A percentile compares a stretch with the other conserved stretches of the same genome.
Conservation (phyloP, 1,140 invertebrate genomes). For the Leptopilina boulardi region DNA sequence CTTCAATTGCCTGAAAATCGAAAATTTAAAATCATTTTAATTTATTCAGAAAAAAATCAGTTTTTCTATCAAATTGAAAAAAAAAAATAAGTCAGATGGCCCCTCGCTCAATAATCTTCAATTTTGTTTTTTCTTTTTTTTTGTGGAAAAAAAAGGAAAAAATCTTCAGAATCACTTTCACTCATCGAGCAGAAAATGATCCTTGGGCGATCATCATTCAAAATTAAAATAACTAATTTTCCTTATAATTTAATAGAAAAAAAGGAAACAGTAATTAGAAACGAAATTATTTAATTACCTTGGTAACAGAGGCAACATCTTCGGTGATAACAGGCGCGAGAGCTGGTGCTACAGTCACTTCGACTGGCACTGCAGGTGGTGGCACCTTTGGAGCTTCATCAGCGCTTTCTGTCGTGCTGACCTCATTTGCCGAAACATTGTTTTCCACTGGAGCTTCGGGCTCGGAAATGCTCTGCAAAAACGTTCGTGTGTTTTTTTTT, state of each 20-base stretch:
- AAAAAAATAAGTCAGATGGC: constrained; percentile 69
- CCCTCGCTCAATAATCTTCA: constrained; percentile 71
- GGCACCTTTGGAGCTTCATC: constrained; percentile 66
- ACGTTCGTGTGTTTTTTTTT: no score
- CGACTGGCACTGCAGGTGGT: constrained; percentile 63
- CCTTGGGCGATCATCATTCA: constrained; percentile 71
- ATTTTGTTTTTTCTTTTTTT: background rate
- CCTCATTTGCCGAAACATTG: constrained; percentile 58
- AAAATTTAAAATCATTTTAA: constrained; percentile 35
- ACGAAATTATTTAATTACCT: constrained; percentile 56
- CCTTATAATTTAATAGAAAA: background rate
- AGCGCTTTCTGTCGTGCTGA: constrained; percentile 61
- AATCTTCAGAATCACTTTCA: constrained; percentile 61
- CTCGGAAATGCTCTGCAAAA: constrained; percentile 65
- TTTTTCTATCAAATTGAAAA: constrained; percentile 8
- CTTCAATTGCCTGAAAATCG: constrained; percentile 68
- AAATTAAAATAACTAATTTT: background rate
- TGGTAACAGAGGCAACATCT: constrained; percentile 73
- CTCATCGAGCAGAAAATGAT: constrained; percentile 58
- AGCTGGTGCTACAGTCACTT: constrained; percentile 57
- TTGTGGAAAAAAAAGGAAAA: constrained; percentile 37
- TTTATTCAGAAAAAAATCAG: constrained; percentile 38
- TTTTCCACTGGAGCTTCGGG: constrained; percentile 64
- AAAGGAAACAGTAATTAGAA: constrained; percentile 8
- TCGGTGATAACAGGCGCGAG: constrained; percentile 71